A percentile compares a stretch with the other conserved stretches of the same genome.
Conservation (phyloP, 2,888 invertebrate genomes). For the Tetragonula carbonaria region DNA sequence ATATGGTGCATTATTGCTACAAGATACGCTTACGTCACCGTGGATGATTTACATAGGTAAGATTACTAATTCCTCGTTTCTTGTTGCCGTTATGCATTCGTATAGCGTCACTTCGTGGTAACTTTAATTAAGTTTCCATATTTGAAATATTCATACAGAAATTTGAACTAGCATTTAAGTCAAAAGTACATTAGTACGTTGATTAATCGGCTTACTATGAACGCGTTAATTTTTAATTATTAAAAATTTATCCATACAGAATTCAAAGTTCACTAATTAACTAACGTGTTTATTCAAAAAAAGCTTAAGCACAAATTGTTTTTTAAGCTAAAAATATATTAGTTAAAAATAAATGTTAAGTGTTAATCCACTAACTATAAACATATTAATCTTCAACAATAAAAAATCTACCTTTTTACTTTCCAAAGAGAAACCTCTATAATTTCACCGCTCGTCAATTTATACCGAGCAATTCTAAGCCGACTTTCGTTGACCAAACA, state of each 20-base stretch:
- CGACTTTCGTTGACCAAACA: neutral
- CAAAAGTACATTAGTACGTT: neutral
- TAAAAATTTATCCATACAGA: too few species aligned
- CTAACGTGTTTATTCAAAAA: too few species aligned
- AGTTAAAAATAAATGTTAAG: too few species aligned
- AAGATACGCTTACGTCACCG: slow-evolving; percentile 39
- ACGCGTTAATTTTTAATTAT: neutral
- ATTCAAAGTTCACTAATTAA: too few species aligned
- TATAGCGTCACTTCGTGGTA: neutral
- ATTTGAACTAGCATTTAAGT: neutral
- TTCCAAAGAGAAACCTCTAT: too few species aligned
- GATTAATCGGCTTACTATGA: neutral
- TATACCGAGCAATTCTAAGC: neutral
- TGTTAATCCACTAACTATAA: too few species aligned
- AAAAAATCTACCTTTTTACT: too few species aligned
- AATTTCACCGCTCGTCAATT: neutral
- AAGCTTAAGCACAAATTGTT: too few species aligned
- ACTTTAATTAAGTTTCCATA: neutral
- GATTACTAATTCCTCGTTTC: slow-evolving; percentile 7
- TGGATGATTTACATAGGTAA: slow-evolving; percentile 46
- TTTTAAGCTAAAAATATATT: too few species aligned
- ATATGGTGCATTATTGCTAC: slow-evolving; percentile 53
- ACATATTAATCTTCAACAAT: too few species aligned
- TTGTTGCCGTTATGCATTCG: slow-evolving; percentile 15
- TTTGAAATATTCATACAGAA: neutral